Conservation (phyloP, 2,797 vertebrate genomes). For the Periophthalmus magnuspinnatus region DNA sequence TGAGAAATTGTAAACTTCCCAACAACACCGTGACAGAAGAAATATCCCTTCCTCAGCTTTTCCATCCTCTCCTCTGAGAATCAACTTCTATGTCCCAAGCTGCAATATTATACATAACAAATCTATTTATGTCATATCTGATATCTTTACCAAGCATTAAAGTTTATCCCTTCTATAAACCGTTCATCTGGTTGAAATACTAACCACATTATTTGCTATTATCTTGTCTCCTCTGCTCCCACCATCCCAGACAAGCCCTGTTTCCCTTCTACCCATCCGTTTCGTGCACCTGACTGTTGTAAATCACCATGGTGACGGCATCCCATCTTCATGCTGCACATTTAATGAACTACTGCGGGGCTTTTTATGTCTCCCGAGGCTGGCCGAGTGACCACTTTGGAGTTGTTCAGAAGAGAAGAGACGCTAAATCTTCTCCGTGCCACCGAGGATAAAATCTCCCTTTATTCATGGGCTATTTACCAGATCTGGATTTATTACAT, state of each 20-base stretch:
- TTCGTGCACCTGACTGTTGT: conserved; percentile 69
- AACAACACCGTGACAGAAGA: too few relatives aligned
- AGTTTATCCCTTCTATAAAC: neutral
- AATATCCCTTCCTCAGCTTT: too few relatives aligned
- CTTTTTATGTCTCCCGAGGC: conserved; percentile 77
- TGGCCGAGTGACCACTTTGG: conserved; percentile 79
- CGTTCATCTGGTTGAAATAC: neutral
- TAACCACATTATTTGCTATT: neutral
- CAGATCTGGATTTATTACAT: conserved; percentile 80
- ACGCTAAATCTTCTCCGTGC: conserved; percentile 76
- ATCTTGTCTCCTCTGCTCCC: conserved; percentile 16
- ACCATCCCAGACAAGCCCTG: conserved; percentile 49
- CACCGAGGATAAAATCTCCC: conserved; percentile 78
- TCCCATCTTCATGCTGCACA: conserved; percentile 75
- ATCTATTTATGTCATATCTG: neutral
- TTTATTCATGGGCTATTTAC: conserved; percentile 84
- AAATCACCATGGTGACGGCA: conserved; percentile 70
- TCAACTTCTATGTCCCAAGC: too few relatives aligned
- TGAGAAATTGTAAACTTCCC: too few relatives aligned
- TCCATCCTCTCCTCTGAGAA: too few relatives aligned
- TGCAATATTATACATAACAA: too few relatives aligned
- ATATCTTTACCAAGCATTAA: neutral
- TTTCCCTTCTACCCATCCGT: conserved; percentile 66
- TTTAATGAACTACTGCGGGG: conserved; percentile 82
- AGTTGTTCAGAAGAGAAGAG: conserved; percentile 77